Evolutionary conservation across 2,113 vertebrate genomes (phyloP), one percentile per base, ranked within the genome.

Genomic region (Leptocoma aspasia): DNA sequence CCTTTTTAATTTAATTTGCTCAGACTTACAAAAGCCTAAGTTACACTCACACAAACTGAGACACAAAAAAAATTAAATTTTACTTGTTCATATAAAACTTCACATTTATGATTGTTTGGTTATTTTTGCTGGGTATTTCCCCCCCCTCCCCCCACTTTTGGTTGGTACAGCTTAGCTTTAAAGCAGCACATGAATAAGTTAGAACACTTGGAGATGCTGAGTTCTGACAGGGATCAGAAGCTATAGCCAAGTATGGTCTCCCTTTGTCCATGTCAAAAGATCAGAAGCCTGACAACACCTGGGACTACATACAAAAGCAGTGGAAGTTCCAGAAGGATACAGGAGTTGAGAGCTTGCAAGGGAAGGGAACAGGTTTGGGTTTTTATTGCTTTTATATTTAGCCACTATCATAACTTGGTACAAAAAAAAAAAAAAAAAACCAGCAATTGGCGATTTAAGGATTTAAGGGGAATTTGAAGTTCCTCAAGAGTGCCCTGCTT

Each of bases 131-230:
- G 45, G 4, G 7, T 54, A 2, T n/a, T 81, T 17, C 61, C 20
- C 7, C 33, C 14, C 33, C 11, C 6, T 4, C 3, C 12, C 7
- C 11, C 2, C 1, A 7, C 2, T 47, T 75, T 59, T 2, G 1
- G 4, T 71, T 78, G 60, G 14, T 64, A 45, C 24, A 56, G 16
- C 20, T 49, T 26, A 42, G 1, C 19, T 80, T 71, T 88, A 72
- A 79, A 79, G 17, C 31, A 80, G 45, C 28, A 39, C 17, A 47
- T 0, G 1, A 24, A 2, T 12, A 28, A 37, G 9, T 57, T 57
- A n/a, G 28, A 42, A 57, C 49, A 17, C 10, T 33, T 41, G 39
- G 23, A 75, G 14, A 54, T 4, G 7, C 15, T 57, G 26, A 45
- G 60, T 88, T 85, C 22, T 90, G 75, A 79, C 77, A 28, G 9